Evolutionary conservation across 2,113 vertebrate species (phyloP).

Genomic region (Podiceps cristatus): DNA sequence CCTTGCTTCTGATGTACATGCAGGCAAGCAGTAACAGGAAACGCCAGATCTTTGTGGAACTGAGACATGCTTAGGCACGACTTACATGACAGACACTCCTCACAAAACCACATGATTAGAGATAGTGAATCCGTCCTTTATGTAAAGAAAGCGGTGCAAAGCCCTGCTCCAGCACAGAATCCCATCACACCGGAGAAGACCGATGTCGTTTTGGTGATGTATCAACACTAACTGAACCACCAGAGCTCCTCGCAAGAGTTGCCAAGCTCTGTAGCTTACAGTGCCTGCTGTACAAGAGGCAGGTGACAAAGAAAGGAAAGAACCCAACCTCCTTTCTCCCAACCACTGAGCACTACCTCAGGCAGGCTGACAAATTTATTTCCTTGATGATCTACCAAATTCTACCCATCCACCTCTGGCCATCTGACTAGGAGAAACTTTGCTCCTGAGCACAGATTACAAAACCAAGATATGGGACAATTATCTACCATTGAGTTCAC

Average conservation of each 20-base stretch:
- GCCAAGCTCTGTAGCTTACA: not conserved
- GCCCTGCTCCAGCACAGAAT: not conserved
- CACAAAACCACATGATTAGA: not conserved
- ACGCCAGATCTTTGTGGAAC: not conserved
- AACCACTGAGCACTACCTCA: not conserved
- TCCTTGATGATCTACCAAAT: not conserved
- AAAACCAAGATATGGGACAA: not conserved
- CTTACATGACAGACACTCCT: not conserved
- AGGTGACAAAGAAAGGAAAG: not conserved
- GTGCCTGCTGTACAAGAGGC: not conserved
- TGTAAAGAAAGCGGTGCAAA: not conserved
- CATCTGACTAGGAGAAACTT: not conserved
- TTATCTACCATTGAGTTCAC: not conserved
- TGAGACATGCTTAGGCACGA: not conserved
- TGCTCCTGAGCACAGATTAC: not conserved
- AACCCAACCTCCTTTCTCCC: not conserved
- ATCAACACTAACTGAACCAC: not conserved
- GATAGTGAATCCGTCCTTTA: not conserved
- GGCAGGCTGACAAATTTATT: not conserved
- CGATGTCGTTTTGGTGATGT: not conserved
- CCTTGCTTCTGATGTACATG: not conserved
- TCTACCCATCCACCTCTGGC: not conserved
- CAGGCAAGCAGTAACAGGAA: not conserved
- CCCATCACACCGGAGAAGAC: not conserved
- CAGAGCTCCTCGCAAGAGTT: not conserved